A percentile compares a stretch with the other conserved stretches of the same genome.
Evolutionary conservation across 2,888 invertebrate species (phyloP).

Genomic region (Liodrosophila aerea): DNA sequence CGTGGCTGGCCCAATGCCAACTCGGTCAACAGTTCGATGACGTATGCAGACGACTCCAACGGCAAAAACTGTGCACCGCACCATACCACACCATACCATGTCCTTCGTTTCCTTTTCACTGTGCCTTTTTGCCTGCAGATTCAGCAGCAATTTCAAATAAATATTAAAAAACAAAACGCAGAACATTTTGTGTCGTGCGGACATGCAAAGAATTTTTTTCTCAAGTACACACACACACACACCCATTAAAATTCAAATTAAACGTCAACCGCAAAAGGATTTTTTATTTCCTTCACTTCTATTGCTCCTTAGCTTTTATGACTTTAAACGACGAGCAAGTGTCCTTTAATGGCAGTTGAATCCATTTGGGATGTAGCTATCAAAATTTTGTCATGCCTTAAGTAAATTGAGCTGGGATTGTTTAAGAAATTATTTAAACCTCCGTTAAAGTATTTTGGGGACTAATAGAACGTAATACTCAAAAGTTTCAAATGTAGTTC

Average conservation of each 20-base stretch:
- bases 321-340: constrained; percentile 31
- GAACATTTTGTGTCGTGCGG: constrained; percentile 35
- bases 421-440: no score
- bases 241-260: constrained; percentile 69
- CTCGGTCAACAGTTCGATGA: constrained; percentile 78
- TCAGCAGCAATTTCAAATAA: constrained; percentile 52
- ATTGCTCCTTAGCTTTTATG: constrained; percentile 36
- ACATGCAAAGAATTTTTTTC: constrained; percentile 46
- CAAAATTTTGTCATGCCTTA: neutral
- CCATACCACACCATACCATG: constrained; percentile 2
- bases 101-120: constrained; percentile 16
- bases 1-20: constrained; percentile 67
- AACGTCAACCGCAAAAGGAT: constrained; percentile 43
- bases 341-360: constrained; percentile 43
- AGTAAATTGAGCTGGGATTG: no score
- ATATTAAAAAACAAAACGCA: constrained; percentile 46
- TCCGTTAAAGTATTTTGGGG: no score
- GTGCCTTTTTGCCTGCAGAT: constrained; percentile 36
- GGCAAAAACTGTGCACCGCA: constrained; percentile 30
- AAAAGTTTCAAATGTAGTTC: neutral
- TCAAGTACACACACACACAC: constrained; percentile 37
- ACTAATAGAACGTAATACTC: no score
- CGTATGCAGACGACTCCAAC: constrained; percentile 68
- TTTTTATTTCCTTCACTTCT: neutral
- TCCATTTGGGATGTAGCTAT: constrained; percentile 9